phyloP scores from a whole-genome alignment of 1,140 invertebrate genomes.

The Zaprionus lachaisei region DNA sequence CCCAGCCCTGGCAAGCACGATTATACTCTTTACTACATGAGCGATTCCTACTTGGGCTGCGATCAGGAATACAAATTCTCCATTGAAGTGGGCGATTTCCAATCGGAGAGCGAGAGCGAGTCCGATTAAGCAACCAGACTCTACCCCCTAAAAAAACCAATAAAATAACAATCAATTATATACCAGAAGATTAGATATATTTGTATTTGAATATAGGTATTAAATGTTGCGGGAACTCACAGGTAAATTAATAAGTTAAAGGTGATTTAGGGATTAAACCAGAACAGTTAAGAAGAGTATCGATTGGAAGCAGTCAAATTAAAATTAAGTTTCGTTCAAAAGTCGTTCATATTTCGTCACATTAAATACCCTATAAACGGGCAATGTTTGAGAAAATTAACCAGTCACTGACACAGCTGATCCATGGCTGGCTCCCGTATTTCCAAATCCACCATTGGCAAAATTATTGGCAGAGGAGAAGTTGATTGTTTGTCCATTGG shows the following conservation, averaged over 20 bases:
- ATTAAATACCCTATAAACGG: not conserved
- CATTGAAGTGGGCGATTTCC: slow-evolving; percentile 91
- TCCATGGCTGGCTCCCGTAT: slow-evolving; percentile 71
- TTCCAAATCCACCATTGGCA: slow-evolving; percentile 75
- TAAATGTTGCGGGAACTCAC: not conserved
- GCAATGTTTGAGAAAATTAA: slow-evolving; percentile 8
- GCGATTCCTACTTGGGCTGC: slow-evolving; percentile 98
- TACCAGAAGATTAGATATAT: slow-evolving; percentile 25
- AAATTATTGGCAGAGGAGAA: slow-evolving; percentile 83
- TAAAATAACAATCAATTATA: slow-evolving; percentile 31
- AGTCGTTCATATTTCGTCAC: not conserved
- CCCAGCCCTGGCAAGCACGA: slow-evolving; percentile 93
- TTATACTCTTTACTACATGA: slow-evolving; percentile 99
- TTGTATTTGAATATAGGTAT: not conserved
- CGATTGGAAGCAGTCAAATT: not conserved
- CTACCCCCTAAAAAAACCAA: not conserved
- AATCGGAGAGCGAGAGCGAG: slow-evolving; percentile 87
- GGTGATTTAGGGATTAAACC: not conserved
- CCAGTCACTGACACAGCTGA: slow-evolving; percentile 66
- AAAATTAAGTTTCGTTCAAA: not conserved
- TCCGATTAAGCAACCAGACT: slow-evolving; percentile 84
- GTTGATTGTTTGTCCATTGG: slow-evolving; percentile 83
- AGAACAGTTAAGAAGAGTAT: not conserved
- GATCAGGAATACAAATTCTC: slow-evolving; percentile 98
- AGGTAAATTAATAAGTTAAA: not conserved